Evolutionary conservation across 1,140 invertebrate genomes (phyloP).

Genomic region (Microplitis mediator): DNA sequence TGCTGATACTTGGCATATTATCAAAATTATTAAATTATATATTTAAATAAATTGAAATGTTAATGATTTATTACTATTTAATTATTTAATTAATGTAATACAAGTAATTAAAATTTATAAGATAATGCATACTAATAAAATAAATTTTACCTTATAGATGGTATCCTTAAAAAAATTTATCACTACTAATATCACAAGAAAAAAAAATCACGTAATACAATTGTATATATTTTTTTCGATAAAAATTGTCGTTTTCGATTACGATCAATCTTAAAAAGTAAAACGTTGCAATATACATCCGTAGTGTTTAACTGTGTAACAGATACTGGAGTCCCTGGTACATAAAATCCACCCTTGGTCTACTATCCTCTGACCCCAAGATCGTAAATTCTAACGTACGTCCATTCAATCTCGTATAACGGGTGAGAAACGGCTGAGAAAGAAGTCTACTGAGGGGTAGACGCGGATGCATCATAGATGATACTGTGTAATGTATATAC

Average conservation of each 20-base stretch:
- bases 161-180: neutral
- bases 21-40: no score
- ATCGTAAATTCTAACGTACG: conserved; percentile 23
- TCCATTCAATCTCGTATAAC: neutral
- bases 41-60: no score
- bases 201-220: no score
- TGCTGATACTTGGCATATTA: no score
- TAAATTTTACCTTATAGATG: no score
- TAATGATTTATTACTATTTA: no score
- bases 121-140: no score
- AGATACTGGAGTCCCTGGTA: neutral
- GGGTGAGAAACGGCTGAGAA: neutral
- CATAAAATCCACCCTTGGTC: neutral
- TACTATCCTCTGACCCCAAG: neutral
- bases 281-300: neutral
- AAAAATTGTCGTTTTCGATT: neutral
- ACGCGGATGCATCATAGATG: neutral
- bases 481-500: neutral
- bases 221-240: no score
- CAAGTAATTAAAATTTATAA: no score
- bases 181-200: no score
- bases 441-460: neutral
- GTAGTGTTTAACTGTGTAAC: conserved; percentile 1
- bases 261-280: conserved; percentile 1
- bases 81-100: no score